Conservation (phyloP, 2,797 vertebrate genomes). For the Coregonus suidteri region DNA sequence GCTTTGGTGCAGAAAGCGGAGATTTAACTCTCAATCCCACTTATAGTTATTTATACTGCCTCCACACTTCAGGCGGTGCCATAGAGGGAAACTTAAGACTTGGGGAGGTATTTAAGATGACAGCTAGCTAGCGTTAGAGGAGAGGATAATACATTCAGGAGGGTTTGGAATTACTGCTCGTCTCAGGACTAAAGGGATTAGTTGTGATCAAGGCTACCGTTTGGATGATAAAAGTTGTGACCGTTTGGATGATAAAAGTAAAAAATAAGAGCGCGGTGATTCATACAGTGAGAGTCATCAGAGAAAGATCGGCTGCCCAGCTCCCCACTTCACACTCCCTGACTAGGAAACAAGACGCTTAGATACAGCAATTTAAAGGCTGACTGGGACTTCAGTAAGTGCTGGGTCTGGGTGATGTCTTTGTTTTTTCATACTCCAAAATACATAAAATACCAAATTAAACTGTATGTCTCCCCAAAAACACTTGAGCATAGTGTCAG, state of each 20-base stretch:
- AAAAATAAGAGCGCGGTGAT: background rate
- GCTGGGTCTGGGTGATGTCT: too few species aligned
- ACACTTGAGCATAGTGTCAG: too few species aligned
- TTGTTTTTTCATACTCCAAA: too few species aligned
- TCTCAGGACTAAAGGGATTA: background rate
- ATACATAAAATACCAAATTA: too few species aligned
- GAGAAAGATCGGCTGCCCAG: background rate
- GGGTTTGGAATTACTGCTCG: background rate
- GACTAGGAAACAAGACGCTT: background rate
- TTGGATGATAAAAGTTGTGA: background rate
- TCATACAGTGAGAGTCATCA: background rate
- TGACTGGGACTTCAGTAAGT: background rate
- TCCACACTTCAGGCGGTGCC: background rate
- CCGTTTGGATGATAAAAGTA: background rate
- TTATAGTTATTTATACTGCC: background rate
- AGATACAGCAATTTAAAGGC: background rate
- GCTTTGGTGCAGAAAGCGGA: background rate
- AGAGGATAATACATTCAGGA: background rate
- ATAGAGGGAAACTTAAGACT: background rate
- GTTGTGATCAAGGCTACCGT: background rate
- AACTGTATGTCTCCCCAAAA: too few species aligned
- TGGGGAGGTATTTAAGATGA: background rate
- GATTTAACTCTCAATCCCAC: background rate
- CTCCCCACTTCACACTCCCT: background rate
- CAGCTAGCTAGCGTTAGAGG: background rate